Percentiles rank a stretch among this genome's conserved stretches.
Evolutionary conservation across 2,113 vertebrate species (phyloP).

Genomic region (Saguinus midas): DNA sequence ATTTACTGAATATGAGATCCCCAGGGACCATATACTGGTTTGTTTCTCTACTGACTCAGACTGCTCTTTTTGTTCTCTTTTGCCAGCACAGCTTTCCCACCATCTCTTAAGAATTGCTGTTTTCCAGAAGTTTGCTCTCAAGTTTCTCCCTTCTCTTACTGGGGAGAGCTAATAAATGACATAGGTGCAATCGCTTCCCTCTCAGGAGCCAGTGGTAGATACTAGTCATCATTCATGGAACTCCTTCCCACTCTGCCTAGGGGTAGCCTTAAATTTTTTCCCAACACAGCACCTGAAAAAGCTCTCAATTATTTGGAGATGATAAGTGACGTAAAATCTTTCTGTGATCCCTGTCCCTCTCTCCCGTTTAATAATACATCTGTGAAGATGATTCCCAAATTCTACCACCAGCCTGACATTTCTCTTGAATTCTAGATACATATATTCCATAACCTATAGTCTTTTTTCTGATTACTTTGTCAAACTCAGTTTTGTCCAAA

Average conservation of each 20-base stretch:
- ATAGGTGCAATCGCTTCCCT: fast-evolving
- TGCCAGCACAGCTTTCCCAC: not conserved
- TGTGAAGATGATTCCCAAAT: not conserved
- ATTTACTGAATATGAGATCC: not conserved
- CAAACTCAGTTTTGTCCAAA: not conserved
- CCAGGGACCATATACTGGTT: not conserved
- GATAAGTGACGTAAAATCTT: not conserved
- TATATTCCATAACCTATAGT: not conserved
- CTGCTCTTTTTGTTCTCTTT: not conserved
- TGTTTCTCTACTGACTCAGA: not conserved
- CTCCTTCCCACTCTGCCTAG: not conserved
- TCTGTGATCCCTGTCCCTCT: not conserved
- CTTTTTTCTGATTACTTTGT: not conserved
- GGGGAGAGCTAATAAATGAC: not conserved
- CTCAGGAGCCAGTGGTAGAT: not conserved
- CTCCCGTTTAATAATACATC: not conserved
- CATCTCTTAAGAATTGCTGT: not conserved
- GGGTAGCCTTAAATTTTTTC: not conserved
- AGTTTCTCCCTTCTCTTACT: not conserved
- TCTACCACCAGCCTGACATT: not conserved
- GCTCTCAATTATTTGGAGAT: not conserved
- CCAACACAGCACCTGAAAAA: not conserved
- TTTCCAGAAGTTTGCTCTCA: not conserved
- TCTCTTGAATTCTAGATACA: not conserved
- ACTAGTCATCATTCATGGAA: not conserved